Evolutionary conservation across 1,140 invertebrate genomes (phyloP), one percentile per base, ranked within the genome.

Genomic region (Leguminivora glycinivorella): DNA sequence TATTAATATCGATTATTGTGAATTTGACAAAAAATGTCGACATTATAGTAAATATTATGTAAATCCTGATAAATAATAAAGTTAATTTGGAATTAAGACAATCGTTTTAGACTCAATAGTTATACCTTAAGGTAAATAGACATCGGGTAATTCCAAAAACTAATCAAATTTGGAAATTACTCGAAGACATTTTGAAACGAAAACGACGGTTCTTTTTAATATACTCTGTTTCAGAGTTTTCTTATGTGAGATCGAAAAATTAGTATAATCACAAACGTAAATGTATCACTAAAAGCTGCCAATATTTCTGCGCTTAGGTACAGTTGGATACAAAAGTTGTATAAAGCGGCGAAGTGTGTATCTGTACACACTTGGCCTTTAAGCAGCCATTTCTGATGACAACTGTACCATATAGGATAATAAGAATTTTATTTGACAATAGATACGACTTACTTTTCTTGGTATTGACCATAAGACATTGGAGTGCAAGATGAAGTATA

Each of bases 181-280:
- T 12, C 34, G 34, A 38, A 38, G 9, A 14, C 34, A 38, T 14
- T 12, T 14, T 38, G 34, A 38, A 14, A 43, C 14, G 17, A 43
- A 43, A 43, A 43, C n/a, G 40, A 43, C 4, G 4, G n/a, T 17
- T 43, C 40, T n/a, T 9, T 22, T 52, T 22, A 52, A 22, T 22
- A 52, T 52, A 52, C 47, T 52, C 47, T 52, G 47, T 52, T 52
- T 52, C 47, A 52, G 47, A 52, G 47, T 3, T 19, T 47, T 3
- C 14, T 60, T 60, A 26, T 63, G 58, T 63, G 58, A 63, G 58
- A 63, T 63, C 58, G 25, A 63, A 4, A 63, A 9, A 63, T 63
- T 34, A 63, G 58, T 63, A 52, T 52, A 63, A 63, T 29, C 26
- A 63, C n/a, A 63, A 63, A 63, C 26, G 26, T 60, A 26, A 26